Percentiles rank a stretch among this genome's conserved stretches.
These are phyloP conservation scores for Bellardia pandia DNA, from an alignment of 2,888 invertebrate genomes.

Conservation along the genomic window DNA sequence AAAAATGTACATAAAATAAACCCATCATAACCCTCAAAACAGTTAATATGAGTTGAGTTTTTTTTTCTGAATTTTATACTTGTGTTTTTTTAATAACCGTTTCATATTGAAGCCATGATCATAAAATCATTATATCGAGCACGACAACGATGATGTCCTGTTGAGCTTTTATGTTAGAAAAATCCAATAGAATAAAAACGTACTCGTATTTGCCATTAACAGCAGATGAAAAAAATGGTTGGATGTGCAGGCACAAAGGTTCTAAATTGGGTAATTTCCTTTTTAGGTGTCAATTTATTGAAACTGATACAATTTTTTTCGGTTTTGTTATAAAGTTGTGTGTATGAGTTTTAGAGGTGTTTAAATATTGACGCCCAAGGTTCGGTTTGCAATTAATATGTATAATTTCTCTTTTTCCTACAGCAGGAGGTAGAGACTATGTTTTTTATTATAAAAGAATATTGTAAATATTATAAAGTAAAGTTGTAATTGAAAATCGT, in stretches of 20 bases:
- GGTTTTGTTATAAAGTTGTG: conserved; percentile 14
- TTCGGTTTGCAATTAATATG: conserved; percentile 46
- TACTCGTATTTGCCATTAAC: conserved; percentile 53
- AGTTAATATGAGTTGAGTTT: conserved; percentile 33
- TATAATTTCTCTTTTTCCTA: conserved; percentile 31
- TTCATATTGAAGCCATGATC: conserved; percentile 65
- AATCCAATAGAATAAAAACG: conserved; percentile 40
- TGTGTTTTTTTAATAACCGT: conserved; percentile 58
- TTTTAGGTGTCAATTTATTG: conserved; percentile 69
- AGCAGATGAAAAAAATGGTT: conserved; percentile 34
- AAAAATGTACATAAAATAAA: conserved; percentile 1
- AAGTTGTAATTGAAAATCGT: not conserved
- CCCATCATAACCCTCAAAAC: conserved; percentile 23
- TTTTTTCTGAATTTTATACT: conserved; percentile 26
- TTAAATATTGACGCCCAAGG: conserved; percentile 53
- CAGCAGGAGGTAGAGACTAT: conserved; percentile 49
- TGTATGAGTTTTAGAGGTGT: conserved; percentile 49
- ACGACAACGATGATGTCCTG: conserved; percentile 71
- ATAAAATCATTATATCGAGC: conserved; percentile 63
- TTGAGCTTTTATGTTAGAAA: conserved; percentile 73
- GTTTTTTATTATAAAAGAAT: not conserved
- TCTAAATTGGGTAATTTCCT: conserved; percentile 61
- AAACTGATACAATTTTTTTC: conserved; percentile 60
- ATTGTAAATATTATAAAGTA: not conserved
- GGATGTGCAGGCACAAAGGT: conserved; percentile 22